Conservation (phyloP, 2,888 invertebrate species). For the Melikaiella ostensackeni region DNA sequence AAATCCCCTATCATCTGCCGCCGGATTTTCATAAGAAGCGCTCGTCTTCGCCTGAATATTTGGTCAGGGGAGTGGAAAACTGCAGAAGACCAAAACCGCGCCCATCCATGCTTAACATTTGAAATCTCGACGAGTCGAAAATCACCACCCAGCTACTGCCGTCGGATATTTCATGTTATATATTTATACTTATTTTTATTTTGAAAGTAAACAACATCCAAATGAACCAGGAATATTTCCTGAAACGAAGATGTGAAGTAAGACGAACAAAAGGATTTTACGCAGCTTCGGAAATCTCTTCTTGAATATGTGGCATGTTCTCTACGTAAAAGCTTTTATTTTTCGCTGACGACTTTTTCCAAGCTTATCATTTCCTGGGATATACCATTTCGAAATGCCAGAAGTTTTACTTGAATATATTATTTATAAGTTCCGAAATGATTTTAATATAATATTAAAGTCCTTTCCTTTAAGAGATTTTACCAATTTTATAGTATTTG, state of each 20-base stretch:
- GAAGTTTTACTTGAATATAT: not conserved
- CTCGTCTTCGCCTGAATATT: no score
- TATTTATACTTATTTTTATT: not conserved
- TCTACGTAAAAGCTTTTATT: constrained; percentile 2
- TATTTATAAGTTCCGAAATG: not conserved
- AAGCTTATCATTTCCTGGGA: not conserved
- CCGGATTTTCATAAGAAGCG: no score
- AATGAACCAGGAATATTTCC: constrained; percentile 10
- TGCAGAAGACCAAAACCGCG: no score
- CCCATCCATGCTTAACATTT: no score
- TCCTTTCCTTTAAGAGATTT: no score
- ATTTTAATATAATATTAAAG: no score
- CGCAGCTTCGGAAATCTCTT: constrained; percentile 7
- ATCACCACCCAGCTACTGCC: no score
- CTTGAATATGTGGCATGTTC: constrained; percentile 15
- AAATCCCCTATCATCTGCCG: no score
- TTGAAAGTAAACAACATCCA: not conserved
- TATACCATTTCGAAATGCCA: not conserved
- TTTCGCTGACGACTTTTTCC: constrained; percentile 13
- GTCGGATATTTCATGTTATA: no score
- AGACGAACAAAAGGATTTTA: constrained; percentile 1
- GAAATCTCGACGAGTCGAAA: no score
- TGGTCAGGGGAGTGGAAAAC: no score
- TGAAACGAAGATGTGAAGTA: not conserved
- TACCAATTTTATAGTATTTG: no score